Base-by-base conservation (phyloP, 1,140 invertebrate species). In the Orussus abietinus region DNA sequence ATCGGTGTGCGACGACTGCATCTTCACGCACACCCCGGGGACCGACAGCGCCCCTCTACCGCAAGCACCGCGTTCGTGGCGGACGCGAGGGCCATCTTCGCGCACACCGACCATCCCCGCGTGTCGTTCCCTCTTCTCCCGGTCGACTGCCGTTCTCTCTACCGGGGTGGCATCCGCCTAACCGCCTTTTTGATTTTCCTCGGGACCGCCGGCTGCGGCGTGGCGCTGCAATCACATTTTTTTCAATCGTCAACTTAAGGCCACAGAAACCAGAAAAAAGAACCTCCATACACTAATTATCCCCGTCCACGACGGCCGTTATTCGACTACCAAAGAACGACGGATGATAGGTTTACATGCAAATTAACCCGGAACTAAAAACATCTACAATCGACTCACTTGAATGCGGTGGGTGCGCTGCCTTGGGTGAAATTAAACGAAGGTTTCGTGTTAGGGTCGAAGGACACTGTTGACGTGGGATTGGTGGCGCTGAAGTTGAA, bases 361-460 rank as follows among this genome's bases (percentile, higher is more conserved):
- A 32, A 7, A 14, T 3, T 5, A 12, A 10, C 9, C 10, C 9
- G 17, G 9, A 3, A 5, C 3, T 20, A 45, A 34, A 18, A 40
- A 44, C 33, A 19, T 15, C 5, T 22, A 20, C 11, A 14, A 29
- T 29, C 29, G 14, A 64, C 51, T 59, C 55, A 74, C 72, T 55
- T 72, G 42, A 73, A 75, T 38, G 42, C 20, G 11, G 60, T 21
- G 36, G 69, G 57, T 32, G 56, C 55, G 40, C 54, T 64, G 4
- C 71, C 69, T 11, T 62, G 62, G 12, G 70, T 72, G 17, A 75
- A 75, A 14, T 74, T 74, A 35, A 68, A 74, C 1, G 60, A 59
- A 17, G 70, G 69, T 38, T 51, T 49, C 21, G 59, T 57, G 28
- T 67, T 69, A 1, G 69, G 71, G 56, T 74, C 61, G 22, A 74